Conservation (phyloP, 2,113 vertebrate species). For the Nothoprocta pentlandii region DNA sequence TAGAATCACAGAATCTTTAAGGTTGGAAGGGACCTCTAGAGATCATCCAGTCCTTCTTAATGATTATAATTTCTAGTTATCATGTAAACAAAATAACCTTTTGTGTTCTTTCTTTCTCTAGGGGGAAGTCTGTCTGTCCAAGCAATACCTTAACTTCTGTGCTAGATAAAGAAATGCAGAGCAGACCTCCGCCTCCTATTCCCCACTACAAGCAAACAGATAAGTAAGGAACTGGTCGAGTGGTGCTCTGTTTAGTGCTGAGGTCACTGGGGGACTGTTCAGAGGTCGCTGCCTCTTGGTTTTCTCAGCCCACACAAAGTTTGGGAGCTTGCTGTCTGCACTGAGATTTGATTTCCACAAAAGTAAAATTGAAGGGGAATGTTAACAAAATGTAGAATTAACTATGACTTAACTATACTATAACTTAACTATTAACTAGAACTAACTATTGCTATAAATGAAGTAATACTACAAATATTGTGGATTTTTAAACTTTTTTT, state of each 20-base stretch:
- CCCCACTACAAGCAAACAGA: constrained; percentile 92
- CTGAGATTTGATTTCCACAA: not conserved
- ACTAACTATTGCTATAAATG: not conserved
- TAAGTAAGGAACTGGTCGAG: constrained; percentile 82
- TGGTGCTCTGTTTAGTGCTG: not conserved
- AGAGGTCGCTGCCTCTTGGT: not conserved
- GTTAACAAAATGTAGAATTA: not conserved
- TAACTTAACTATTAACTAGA: not conserved
- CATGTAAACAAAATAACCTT: not conserved
- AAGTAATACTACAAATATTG: not conserved
- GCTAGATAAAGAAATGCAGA: constrained; percentile 88
- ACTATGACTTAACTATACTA: not conserved
- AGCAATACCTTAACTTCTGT: constrained; percentile 87
- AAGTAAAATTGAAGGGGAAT: not conserved
- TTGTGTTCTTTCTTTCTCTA: constrained; percentile 73
- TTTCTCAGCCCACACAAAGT: not conserved
- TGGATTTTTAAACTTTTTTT: not conserved
- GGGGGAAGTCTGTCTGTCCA: constrained; percentile 92
- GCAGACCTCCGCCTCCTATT: constrained; percentile 90
- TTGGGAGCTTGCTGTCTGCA: not conserved
- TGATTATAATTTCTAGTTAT: not conserved
- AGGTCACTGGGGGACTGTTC: not conserved
- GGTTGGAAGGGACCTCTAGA: too few species aligned
- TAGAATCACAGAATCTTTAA: too few species aligned
- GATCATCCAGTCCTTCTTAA: not conserved